phyloP scores from a whole-genome alignment of 2,888 invertebrate genomes.

The Gastrophysa polygoni region DNA sequence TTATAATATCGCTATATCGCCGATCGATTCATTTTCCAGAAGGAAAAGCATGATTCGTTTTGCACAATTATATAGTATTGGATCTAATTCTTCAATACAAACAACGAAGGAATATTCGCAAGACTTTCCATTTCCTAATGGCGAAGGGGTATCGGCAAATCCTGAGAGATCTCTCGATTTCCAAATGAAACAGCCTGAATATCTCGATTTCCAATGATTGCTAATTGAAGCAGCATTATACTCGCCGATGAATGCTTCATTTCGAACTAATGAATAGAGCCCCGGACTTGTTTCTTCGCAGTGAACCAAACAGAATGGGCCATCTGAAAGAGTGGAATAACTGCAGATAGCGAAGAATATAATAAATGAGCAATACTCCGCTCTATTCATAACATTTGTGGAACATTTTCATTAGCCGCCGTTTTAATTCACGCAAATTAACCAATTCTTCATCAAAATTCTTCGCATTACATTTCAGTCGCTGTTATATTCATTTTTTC shows the following conservation, averaged over 20 bases:
- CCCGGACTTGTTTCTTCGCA: neutral
- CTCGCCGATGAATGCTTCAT: neutral
- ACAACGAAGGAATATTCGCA: too few species aligned
- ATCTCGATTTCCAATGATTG: neutral
- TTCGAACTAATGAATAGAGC: neutral
- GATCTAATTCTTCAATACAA: neutral
- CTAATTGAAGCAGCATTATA: constrained; percentile 1
- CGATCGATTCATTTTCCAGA: too few species aligned
- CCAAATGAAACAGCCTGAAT: neutral
- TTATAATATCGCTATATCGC: too few species aligned
- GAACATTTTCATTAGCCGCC: constrained; percentile 26
- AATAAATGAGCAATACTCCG: constrained; percentile 8
- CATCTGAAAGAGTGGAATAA: neutral
- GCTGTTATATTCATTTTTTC: constrained; percentile 8
- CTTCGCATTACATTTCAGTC: constrained; percentile 6
- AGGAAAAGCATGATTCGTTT: too few species aligned
- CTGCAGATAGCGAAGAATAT: neutral
- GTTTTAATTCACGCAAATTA: constrained; percentile 24
- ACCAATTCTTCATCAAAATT: constrained; percentile 18
- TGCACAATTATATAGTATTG: too few species aligned
- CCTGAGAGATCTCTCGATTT: neutral
- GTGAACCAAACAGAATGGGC: neutral
- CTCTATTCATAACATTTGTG: constrained; percentile 28
- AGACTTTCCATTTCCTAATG: too few species aligned
- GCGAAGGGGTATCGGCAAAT: neutral